These are phyloP conservation scores for Limnodromus scolopaceus DNA, from an alignment of 2,797 vertebrate species.

Conservation along the genomic window DNA sequence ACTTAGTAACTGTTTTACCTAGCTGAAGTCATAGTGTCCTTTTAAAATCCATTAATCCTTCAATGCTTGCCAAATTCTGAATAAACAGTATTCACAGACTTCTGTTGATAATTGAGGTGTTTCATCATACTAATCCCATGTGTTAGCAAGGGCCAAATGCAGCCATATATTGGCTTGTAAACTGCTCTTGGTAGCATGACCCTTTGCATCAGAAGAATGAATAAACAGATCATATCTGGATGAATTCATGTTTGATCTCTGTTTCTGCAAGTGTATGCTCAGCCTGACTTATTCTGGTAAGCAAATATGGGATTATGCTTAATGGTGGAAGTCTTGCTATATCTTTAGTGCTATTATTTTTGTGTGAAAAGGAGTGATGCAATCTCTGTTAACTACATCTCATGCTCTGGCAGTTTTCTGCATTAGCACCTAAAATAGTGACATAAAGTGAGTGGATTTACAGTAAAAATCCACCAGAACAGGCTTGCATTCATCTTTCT, in stretches of 20 bases:
- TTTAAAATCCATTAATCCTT: background rate
- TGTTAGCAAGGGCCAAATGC: background rate
- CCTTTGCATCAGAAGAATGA: background rate
- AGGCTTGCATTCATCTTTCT: background rate
- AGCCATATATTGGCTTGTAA: background rate
- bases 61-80: background rate
- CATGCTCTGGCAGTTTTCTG: background rate
- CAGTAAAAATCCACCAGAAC: background rate
- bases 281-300: background rate
- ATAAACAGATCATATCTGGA: background rate
- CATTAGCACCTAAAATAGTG: background rate
- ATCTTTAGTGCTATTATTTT: background rate
- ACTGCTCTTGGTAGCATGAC: background rate
- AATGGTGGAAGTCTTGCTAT: background rate
- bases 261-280: background rate
- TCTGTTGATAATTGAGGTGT: accelerated
- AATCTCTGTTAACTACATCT: background rate
- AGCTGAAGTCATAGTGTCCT: background rate
- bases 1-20: background rate
- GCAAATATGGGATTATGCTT: background rate
- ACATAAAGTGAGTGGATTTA: background rate
- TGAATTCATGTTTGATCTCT: background rate
- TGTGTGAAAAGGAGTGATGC: background rate
- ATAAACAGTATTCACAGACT: background rate
- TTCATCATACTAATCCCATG: background rate